phyloP scores from a whole-genome alignment of 2,888 invertebrate genomes.

The Oscheius onirici region DNA sequence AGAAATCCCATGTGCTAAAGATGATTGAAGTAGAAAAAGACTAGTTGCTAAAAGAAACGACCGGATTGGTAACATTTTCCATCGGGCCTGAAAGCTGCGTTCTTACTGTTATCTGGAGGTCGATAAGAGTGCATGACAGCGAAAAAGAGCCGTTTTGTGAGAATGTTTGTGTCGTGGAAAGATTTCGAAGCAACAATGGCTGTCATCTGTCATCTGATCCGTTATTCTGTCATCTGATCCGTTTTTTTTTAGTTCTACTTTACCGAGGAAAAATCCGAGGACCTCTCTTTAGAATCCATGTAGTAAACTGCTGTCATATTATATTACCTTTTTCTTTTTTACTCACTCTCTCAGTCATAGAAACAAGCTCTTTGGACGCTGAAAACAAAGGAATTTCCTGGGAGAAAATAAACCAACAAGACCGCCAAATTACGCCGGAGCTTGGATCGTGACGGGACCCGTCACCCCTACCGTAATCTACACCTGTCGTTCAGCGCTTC shows the following conservation, averaged over 20 bases:
- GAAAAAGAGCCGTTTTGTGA: neutral
- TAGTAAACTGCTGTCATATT: too few relatives aligned
- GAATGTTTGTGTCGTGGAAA: neutral
- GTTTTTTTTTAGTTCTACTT: neutral
- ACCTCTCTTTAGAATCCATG: too few relatives aligned
- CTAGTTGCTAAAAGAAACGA: conserved; percentile 30
- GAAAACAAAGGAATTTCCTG: neutral
- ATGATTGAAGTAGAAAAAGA: conserved; percentile 23
- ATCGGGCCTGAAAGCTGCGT: neutral
- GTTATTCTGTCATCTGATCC: neutral
- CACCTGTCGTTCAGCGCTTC: neutral
- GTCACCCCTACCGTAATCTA: neutral
- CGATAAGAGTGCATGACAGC: too few relatives aligned
- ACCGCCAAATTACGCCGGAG: neutral
- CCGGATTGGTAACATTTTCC: conserved; percentile 15
- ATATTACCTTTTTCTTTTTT: too few relatives aligned
- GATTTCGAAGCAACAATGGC: neutral
- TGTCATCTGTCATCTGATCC: neutral
- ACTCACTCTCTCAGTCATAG: too few relatives aligned
- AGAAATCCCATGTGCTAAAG: conserved; percentile 9
- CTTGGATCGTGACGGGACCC: neutral
- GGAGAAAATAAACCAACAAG: neutral
- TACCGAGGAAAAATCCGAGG: too few relatives aligned
- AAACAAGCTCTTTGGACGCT: neutral
- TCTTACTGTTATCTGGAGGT: too few relatives aligned